phyloP scores from a whole-genome alignment of 2,113 vertebrate species.

The Albula glossodonta region DNA sequence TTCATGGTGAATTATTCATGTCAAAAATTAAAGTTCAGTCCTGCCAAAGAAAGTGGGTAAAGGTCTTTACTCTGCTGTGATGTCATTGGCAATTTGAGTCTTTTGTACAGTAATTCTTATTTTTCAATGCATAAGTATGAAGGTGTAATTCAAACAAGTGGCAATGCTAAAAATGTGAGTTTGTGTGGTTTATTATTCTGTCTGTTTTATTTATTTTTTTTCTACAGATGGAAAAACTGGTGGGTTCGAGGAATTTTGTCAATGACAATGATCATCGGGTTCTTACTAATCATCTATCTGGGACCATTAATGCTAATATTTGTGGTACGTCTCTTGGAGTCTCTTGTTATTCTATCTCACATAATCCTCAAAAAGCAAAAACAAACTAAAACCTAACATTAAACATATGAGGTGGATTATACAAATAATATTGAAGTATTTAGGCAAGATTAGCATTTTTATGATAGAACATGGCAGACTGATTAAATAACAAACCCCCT shows the following conservation, averaged over 20 bases:
- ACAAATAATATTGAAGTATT: too few species aligned
- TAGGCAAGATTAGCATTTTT: too few species aligned
- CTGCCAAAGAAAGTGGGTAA: neutral
- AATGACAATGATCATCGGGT: slow-evolving; percentile 87
- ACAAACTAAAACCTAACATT: neutral
- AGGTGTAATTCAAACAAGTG: neutral
- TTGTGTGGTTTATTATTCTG: slow-evolving; percentile 5
- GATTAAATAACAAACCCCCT: neutral
- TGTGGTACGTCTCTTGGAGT: slow-evolving; percentile 68
- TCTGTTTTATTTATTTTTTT: slow-evolving; percentile 23
- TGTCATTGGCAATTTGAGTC: neutral
- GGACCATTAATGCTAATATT: slow-evolving; percentile 91
- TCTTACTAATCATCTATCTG: slow-evolving; percentile 91
- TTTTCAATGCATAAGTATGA: neutral
- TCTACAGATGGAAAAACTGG: slow-evolving; percentile 95
- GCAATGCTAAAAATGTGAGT: neutral
- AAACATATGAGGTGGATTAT: too few species aligned
- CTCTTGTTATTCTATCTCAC: neutral
- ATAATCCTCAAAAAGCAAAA: neutral
- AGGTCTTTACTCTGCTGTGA: neutral
- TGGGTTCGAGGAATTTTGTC: slow-evolving; percentile 96
- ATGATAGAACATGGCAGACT: neutral
- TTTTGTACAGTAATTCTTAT: too few species aligned
- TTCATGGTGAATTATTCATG: neutral
- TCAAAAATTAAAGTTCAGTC: neutral